These are phyloP conservation scores for Andrena fulva DNA, from an alignment of 2,888 invertebrate genomes.

Conservation along the genomic window DNA sequence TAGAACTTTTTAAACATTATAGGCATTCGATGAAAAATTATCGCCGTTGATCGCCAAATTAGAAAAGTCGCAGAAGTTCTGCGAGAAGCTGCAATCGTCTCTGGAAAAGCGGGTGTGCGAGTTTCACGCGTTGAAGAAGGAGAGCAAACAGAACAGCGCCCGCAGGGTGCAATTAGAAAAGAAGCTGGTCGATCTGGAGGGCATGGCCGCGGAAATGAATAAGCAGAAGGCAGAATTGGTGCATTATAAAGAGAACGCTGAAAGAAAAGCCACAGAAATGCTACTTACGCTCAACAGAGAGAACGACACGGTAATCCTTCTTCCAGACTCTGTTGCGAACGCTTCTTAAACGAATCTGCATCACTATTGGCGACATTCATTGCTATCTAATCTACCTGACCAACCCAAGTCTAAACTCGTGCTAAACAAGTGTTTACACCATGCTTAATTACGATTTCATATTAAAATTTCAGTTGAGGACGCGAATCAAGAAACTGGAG, in stretches of 20 bases:
- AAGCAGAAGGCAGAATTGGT: conserved; percentile 83
- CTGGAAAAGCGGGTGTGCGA: conserved; percentile 83
- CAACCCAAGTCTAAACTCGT: background rate
- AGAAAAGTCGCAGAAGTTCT: conserved; percentile 76
- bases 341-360: background rate
- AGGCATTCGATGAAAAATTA: conserved; percentile 78
- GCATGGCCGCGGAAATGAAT: conserved; percentile 84
- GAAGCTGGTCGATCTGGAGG: conserved; percentile 85
- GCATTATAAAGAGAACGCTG: conserved; percentile 79
- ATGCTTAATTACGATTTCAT: background rate
- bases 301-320: conserved; percentile 76
- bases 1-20: conserved; percentile 31
- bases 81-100: conserved; percentile 79
- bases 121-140: conserved; percentile 84
- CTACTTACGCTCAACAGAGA: conserved; percentile 78
- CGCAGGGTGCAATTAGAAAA: conserved; percentile 87
- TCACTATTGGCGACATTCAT: background rate
- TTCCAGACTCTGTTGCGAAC: background rate
- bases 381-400: background rate
- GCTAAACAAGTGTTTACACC: background rate
- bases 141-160: conserved; percentile 86
- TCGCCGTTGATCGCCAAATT: conserved; percentile 74
- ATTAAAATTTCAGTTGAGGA: conserved; percentile 68
- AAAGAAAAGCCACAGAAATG: conserved; percentile 78
- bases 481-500: conserved; percentile 79